Evolutionary conservation across 2,113 vertebrate genomes (phyloP).

Genomic region (Mastomys natalensis): DNA sequence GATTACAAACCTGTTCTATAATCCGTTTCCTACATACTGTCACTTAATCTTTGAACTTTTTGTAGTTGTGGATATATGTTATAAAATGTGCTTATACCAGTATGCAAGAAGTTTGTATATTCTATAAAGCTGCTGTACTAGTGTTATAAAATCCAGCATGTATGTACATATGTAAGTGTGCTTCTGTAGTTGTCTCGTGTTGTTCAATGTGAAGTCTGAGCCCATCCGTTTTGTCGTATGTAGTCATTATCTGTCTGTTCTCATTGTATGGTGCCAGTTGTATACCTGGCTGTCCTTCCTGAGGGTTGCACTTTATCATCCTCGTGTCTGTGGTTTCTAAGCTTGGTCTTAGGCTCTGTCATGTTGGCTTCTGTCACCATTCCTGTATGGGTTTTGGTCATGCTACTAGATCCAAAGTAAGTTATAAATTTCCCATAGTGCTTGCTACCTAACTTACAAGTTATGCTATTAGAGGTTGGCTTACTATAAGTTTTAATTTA

Average conservation of each 20-base stretch:
- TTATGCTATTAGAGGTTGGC: background rate
- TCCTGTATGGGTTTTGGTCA: background rate
- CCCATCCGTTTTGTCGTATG: background rate
- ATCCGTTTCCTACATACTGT: slow-evolving; percentile 20
- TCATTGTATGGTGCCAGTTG: background rate
- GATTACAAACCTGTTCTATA: background rate
- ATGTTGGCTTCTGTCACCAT: background rate
- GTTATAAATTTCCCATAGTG: background rate
- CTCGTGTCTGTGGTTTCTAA: background rate
- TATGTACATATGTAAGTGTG: background rate
- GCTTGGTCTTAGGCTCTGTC: slow-evolving; percentile 24
- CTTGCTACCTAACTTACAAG: background rate
- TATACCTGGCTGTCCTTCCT: background rate
- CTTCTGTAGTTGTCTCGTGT: slow-evolving; percentile 9
- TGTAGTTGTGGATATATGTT: slow-evolving; percentile 10
- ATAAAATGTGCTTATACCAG: slow-evolving; percentile 32
- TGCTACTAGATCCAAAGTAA: background rate
- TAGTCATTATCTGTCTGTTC: background rate
- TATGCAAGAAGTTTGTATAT: background rate
- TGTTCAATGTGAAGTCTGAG: background rate
- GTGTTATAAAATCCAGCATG: background rate
- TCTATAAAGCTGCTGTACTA: background rate
- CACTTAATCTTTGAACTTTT: slow-evolving; percentile 45
- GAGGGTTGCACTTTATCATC: background rate
- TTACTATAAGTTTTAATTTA: slow-evolving; percentile 14